phyloP scores from a whole-genome alignment of 2,888 invertebrate genomes.

The Galerucella nymphaeae region DNA sequence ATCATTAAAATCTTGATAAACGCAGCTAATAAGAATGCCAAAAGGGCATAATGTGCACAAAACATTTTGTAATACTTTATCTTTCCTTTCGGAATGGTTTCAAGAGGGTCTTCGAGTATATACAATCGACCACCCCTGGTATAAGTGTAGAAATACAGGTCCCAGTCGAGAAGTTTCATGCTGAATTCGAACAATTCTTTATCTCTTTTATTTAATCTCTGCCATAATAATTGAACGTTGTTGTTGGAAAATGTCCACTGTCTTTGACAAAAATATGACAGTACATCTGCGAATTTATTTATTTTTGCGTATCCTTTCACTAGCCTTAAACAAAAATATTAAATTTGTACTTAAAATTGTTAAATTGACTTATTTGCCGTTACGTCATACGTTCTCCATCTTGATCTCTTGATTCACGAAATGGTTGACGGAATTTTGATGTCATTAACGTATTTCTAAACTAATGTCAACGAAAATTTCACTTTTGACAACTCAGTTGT shows the following conservation, averaged over 20 bases:
- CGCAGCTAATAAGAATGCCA: slow-evolving; percentile 41
- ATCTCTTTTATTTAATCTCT: slow-evolving; percentile 70
- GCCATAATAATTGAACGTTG: slow-evolving; percentile 71
- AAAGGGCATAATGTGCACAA: slow-evolving; percentile 46
- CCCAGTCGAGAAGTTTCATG: slow-evolving; percentile 80
- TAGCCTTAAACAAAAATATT: slow-evolving; percentile 39
- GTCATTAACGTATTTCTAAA: too few species aligned
- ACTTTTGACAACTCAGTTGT: too few species aligned
- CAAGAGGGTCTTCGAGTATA: slow-evolving; percentile 82
- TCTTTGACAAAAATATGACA: slow-evolving; percentile 77
- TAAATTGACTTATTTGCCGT: too few species aligned
- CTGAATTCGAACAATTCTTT: slow-evolving; percentile 73
- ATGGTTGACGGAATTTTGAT: too few species aligned
- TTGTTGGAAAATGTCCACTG: slow-evolving; percentile 80
- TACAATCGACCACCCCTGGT: slow-evolving; percentile 70
- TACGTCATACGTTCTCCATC: too few species aligned
- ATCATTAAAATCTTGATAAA: slow-evolving; percentile 41
- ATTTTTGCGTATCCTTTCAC: slow-evolving; percentile 49
- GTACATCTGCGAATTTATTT: slow-evolving; percentile 47
- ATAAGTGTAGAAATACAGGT: slow-evolving; percentile 57
- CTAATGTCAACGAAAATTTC: too few species aligned
- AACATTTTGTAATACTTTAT: slow-evolving; percentile 63
- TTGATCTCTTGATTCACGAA: too few species aligned
- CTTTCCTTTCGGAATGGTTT: slow-evolving; percentile 77
- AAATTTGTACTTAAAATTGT: neutral